phyloP scores from a whole-genome alignment of 2,113 vertebrate genomes.

The Micromys minutus region DNA sequence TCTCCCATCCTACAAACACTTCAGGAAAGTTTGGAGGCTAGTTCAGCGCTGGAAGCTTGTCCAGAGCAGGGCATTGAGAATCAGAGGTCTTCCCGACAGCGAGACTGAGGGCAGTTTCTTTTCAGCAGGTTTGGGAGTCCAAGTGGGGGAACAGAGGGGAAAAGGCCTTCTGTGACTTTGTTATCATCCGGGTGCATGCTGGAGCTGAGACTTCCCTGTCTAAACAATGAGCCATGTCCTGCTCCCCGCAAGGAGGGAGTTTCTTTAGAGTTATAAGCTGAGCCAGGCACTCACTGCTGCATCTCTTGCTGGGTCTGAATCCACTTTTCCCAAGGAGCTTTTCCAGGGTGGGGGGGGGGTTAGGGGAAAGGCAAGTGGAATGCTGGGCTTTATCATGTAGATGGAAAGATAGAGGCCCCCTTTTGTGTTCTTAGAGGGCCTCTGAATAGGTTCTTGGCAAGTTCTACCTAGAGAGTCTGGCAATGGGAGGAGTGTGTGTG shows the following conservation, averaged over 20 bases:
- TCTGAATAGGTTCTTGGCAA: neutral
- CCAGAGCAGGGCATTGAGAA: neutral
- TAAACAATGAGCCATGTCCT: neutral
- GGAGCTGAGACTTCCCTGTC: neutral
- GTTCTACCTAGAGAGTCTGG: neutral
- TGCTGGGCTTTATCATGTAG: conserved; percentile 55
- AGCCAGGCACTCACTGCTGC: neutral
- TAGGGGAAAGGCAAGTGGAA: neutral
- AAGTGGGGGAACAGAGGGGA: neutral
- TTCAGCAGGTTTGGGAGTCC: accelerated
- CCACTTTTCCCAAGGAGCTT: neutral
- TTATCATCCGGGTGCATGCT: neutral
- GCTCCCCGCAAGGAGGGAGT: neutral
- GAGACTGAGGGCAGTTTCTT: neutral
- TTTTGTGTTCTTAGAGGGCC: conserved; percentile 44
- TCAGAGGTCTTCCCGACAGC: neutral
- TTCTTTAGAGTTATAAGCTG: neutral
- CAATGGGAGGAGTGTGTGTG: neutral
- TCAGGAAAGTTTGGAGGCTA: neutral
- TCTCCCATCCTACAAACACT: neutral
- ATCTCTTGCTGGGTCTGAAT: neutral
- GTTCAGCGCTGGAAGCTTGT: neutral
- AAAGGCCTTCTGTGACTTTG: neutral
- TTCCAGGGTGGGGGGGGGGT: neutral
- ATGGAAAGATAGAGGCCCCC: neutral